Percentiles rank a stretch among this genome's conserved stretches.
phyloP scores from a whole-genome alignment of 2,888 invertebrate species.

The Eupeodes luniger region DNA sequence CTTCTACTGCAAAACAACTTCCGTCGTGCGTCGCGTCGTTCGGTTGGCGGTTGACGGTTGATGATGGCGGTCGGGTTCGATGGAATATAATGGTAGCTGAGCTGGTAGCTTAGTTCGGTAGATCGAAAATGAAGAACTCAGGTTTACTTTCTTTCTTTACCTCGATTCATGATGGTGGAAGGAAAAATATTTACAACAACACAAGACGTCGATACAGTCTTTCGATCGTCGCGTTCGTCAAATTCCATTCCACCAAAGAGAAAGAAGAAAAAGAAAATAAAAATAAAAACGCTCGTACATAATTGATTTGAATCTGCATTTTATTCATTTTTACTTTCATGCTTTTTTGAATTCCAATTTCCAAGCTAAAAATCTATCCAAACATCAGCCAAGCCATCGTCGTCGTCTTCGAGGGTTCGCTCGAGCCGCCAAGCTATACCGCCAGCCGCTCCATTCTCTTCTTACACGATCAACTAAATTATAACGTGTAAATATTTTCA shows the following conservation, averaged over 20 bases:
- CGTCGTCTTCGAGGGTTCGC: too few species aligned
- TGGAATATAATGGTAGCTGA: not conserved
- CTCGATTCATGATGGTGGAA: constrained; percentile 1
- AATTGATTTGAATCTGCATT: constrained; percentile 44
- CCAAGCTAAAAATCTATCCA: not conserved
- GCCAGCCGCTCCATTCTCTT: too few species aligned
- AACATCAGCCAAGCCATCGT: not conserved
- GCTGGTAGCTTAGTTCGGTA: not conserved
- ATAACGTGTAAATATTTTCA: constrained; percentile 66
- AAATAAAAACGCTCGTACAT: constrained; percentile 4
- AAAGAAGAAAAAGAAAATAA: not conserved
- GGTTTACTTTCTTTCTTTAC: constrained; percentile 69
- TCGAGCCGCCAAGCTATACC: too few species aligned
- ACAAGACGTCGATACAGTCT: not conserved
- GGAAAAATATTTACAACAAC: not conserved
- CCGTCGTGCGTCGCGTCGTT: constrained; percentile 32
- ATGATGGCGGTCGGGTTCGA: not conserved
- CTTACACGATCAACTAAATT: constrained; percentile 21
- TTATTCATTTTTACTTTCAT: constrained; percentile 70
- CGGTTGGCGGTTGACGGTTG: too few species aligned
- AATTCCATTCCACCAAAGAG: constrained; percentile 49
- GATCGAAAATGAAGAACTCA: not conserved
- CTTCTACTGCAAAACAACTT: constrained; percentile 36
- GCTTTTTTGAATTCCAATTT: constrained; percentile 45
- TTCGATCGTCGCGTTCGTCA: not conserved